Base-by-base conservation (phyloP, 2,888 invertebrate species). In the Cyclophora albipunctata region DNA sequence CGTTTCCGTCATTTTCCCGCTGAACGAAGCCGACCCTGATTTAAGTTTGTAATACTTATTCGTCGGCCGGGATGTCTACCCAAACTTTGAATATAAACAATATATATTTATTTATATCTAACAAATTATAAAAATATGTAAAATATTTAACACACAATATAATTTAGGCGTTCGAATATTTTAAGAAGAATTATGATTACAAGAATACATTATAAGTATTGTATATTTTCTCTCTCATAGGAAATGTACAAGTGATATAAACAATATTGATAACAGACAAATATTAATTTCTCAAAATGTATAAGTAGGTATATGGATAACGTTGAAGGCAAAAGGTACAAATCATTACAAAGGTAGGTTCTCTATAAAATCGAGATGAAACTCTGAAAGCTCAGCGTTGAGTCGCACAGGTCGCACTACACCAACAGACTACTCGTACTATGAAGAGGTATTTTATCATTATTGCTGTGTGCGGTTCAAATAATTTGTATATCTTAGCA, bases 221-320 rank as follows among this genome's bases (percentile, higher is more conserved):
- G 67, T 70, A 69, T 68, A 62, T 64, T 71, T 73, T 84, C 81
- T 85, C 84, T 85, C 84, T 85, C 84, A 80, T 81, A 74, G 73
- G 70, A 78, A 81, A 78, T 78, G 69, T 82, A 84, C 76, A 77
- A 72, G 71, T 69, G 72, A 63, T 62, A 64, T 56, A 57, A 7
- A 57, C 50, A 46, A 20, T 20, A 20, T 20, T 51, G 50, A 54
- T 52, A 52, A 48, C 44, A 54, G 51, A 34, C 34, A 34, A 34
- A 50, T 48, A 45, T 40, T 43, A 42, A 3, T 52, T 51, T 57
- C 55, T 57, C 50, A 53, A 57, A 59, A 54, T 49, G 49, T 52
- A 5, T 37, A 37, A 37, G 37, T 37, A 51, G 40, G 40, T 45
- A 42, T 45, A 45, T 42, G 44, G 34, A 43, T 49, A 51, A 41